Percentiles rank a stretch among this genome's conserved stretches.
These are phyloP conservation scores for Pantherophis vulpinus DNA, from an alignment of 2,797 vertebrate genomes.

Conservation along the genomic window DNA sequence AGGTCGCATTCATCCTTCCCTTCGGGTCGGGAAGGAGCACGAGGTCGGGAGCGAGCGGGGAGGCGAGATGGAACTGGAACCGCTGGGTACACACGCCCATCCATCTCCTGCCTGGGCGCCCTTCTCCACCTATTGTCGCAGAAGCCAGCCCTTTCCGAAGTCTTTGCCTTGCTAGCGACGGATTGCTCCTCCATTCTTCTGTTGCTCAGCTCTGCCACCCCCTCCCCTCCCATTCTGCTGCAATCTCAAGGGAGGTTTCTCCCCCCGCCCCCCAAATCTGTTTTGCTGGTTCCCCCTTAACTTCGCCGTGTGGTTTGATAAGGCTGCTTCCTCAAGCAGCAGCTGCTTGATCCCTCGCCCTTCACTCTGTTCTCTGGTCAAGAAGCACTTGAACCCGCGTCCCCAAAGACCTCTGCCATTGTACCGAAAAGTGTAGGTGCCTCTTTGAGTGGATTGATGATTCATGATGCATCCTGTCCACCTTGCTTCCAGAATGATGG, in stretches of 20 bases:
- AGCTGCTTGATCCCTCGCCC: background rate
- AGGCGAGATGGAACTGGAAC: background rate
- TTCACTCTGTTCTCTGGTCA: background rate
- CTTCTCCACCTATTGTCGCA: background rate
- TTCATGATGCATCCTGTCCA: background rate
- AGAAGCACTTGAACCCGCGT: background rate
- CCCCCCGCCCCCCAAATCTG: background rate
- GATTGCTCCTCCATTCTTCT: background rate
- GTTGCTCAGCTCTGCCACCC: background rate
- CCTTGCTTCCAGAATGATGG: background rate
- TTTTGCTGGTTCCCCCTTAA: background rate
- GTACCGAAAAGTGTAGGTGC: background rate
- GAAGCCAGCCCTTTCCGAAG: background rate
- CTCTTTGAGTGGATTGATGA: background rate
- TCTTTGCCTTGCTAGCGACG: background rate
- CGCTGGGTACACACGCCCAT: background rate
- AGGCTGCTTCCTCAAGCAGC: background rate
- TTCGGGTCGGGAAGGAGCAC: background rate
- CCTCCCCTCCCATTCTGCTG: background rate
- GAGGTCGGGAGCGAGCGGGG: background rate
- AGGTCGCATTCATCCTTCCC: background rate
- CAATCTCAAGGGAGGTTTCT: constrained; percentile 2
- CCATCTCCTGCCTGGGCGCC: background rate
- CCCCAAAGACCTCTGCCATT: background rate
- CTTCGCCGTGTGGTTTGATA: background rate